A percentile compares a stretch with the other conserved stretches of the same genome.
Conservation (phyloP, 1,140 invertebrate genomes). For the Melanaphis sacchari region DNA sequence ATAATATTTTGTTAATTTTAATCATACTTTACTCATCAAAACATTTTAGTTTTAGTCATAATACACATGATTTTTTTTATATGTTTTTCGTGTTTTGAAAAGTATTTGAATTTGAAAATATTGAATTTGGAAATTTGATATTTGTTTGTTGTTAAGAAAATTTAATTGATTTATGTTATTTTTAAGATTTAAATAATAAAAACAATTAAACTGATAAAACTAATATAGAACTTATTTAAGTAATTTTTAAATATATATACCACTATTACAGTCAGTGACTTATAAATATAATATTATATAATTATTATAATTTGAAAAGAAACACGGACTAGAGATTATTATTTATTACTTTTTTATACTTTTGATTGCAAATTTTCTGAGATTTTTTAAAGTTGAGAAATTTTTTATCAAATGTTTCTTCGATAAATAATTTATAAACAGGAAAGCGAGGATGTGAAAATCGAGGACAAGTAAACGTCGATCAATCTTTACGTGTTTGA, state of each 20-base stretch:
- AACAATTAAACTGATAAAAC: not conserved
- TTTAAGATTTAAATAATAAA: not conserved
- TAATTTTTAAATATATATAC: not conserved
- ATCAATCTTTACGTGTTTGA: constrained; percentile 38
- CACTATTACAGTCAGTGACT: not conserved
- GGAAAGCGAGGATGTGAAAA: not conserved
- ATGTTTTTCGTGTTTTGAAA: not conserved
- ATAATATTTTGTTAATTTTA: constrained; percentile 10
- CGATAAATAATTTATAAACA: not conserved
- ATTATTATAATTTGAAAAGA: not conserved
- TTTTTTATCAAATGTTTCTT: not conserved
- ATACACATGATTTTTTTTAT: not conserved
- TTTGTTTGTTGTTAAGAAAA: not conserved
- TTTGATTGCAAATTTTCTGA: not conserved
- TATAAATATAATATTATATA: not conserved
- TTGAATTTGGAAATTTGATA: not conserved
- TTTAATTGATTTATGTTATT: not conserved
- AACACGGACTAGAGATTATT: not conserved
- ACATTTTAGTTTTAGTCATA: not conserved
- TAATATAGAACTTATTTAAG: not conserved
- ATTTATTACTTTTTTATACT: not conserved
- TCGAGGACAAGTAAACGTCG: not conserved
- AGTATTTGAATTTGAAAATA: not conserved
- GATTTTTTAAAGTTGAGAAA: not conserved
- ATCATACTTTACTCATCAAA: not conserved